Base-by-base conservation (phyloP, 1,140 invertebrate genomes). In the Tetramorium simillimum region DNA sequence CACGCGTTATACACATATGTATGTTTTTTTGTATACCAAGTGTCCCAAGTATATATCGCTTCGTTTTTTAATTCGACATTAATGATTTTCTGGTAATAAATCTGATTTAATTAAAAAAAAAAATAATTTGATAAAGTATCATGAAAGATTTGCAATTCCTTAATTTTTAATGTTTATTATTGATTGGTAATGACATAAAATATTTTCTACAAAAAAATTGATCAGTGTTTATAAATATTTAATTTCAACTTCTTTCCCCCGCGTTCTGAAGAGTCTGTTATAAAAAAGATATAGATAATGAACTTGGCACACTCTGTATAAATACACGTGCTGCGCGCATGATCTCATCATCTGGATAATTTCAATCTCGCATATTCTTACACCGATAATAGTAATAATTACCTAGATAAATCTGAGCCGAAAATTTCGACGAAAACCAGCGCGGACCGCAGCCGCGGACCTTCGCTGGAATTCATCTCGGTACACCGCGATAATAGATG, bases 351-450 rank as follows among this genome's bases (percentile, higher is more conserved):
- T 76, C 28, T 37, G 33, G 16, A 58, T 65, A 46, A 70, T 85
- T 43, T 6, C n/a, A 7, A 75, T 62, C 75, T 46, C 40, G 33
- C 63, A 40, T 49, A 49, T 77, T 58, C 43, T 60, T 65, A 67
- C 70, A 85, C 12, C 28, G 56, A 72, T 58, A 72, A 53, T 24
- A 72, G 28, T 72, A 51, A 70, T 80, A 81, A 89, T 86, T 89
- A 81, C 28, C 53, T 89, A 89, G 88, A 56, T 80, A 82, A 78
- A 81, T 89, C 72, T 46, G 43, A 85, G 63, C 28, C 80, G 49
- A 85, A 88, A 85, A 40, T 28, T 3, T 58, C 28, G 67, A 40
- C 4, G 24, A 62, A 53, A 78, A 85, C 46, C 37, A 53, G 21
- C 51, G n/a, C n/a, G 12, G 12, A 53, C 10, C n/a, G 37, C 40